Evolutionary conservation across 2,113 vertebrate species (phyloP).

Genomic region (Columba janthina): DNA sequence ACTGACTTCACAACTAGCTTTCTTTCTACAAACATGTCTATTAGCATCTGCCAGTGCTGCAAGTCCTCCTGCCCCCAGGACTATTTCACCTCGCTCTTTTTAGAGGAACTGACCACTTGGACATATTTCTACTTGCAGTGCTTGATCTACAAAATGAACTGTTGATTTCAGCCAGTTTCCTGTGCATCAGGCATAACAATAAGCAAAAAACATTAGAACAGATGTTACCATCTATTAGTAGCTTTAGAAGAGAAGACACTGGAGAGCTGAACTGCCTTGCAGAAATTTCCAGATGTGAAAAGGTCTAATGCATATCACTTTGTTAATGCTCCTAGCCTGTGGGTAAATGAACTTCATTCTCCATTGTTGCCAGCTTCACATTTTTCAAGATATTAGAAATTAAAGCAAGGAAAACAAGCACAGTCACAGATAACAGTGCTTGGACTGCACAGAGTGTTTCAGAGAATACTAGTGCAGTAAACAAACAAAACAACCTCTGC

Average conservation of each 20-base stretch:
- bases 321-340: neutral
- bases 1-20: neutral
- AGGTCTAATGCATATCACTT: neutral
- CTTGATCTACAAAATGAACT: neutral
- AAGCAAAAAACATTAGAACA: neutral
- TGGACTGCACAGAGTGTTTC: neutral
- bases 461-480: neutral
- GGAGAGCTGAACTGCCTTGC: neutral
- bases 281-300: conserved; percentile 6
- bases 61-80: neutral
- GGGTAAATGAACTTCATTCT: neutral
- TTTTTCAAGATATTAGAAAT: neutral
- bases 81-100: neutral
- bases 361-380: neutral
- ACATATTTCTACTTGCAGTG: neutral
- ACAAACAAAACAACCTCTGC: neutral
- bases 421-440: neutral
- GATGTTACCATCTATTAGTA: neutral
- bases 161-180: neutral
- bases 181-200: neutral
- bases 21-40: neutral
- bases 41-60: neutral
- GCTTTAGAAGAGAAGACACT: neutral
- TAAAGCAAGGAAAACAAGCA: neutral
- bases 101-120: neutral